Base-by-base conservation (phyloP, 1,140 invertebrate species). In the Eumeta japonica region DNA sequence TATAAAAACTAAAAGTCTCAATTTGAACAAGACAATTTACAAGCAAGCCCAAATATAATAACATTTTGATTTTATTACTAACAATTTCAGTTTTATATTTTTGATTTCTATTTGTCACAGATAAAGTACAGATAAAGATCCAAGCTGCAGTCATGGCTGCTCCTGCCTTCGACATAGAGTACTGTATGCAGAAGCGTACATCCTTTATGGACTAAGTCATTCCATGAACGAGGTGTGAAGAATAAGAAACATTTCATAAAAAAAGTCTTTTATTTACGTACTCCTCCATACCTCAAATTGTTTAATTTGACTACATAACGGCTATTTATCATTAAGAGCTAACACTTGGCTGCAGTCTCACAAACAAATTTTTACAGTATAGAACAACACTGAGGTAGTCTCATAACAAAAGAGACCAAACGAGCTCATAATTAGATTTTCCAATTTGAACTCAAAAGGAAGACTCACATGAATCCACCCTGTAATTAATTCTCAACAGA, bases 341-440 rank as follows among this genome's bases (percentile, higher is more conserved):
- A 71, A 74, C 63, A 65, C 63, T 56, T 24, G 5, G 62, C 58
- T 62, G 70, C 70, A 74, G 70, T 74, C 70, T 74, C 70, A 39
- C 38, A 33, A 39, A 24, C 27, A 33, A 33, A 39, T 20, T 20
- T 15, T 33, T 39, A n/a, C n/a, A n/a, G n/a, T n/a, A n/a, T 39
- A 39, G 28, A 39, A 28, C 27, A 37, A 37, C 27, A 18, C 27
- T 28, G 35, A 37, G 35, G 27, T 16, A 12, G 35, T 24, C 35
- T 10, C 35, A 24, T n/a, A n/a, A 24, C 20, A 7, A 24, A n/a
- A 24, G 20, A 24, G 5, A 7, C 5, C 20, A 24, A n/a, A 24
- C 20, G 20, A 24, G 5, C n/a, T n/a, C 5, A 24, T n/a, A 24
- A 24, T 24, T n/a, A 24, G n/a, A 24, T n/a, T n/a, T n/a, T 24